Conservation (phyloP, 2,888 invertebrate genomes). For the Ariolimax columbianus region DNA sequence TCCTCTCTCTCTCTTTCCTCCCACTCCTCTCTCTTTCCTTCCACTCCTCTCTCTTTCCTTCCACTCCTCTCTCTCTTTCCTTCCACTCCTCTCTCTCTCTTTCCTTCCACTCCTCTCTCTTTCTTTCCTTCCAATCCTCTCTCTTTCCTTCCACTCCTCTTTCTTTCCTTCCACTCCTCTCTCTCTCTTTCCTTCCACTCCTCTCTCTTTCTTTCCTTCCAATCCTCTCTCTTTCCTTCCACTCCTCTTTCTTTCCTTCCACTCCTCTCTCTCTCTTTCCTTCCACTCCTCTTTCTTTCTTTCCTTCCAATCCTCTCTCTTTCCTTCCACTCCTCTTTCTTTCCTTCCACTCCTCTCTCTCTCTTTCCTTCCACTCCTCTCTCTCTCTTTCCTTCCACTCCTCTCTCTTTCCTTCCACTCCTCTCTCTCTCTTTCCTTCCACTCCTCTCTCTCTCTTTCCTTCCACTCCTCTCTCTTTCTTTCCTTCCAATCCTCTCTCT, state of each 20-base stretch:
- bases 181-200: too few relatives aligned
- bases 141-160: too few relatives aligned
- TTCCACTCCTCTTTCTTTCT: neutral
- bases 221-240: too few relatives aligned
- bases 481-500: neutral
- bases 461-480: neutral
- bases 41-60: too few relatives aligned
- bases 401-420: neutral
- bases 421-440: neutral
- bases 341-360: neutral
- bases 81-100: neutral
- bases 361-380: neutral
- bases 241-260: too few relatives aligned
- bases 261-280: neutral
- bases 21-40: too few relatives aligned
- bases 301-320: neutral
- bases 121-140: too few relatives aligned
- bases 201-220: too few relatives aligned
- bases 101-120: too few relatives aligned
- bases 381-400: neutral
- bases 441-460: neutral
- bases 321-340: neutral
- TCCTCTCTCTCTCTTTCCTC: too few relatives aligned
- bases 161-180: neutral
- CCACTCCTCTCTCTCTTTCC: neutral